Base-by-base conservation (phyloP, 1,140 invertebrate genomes). In the Lucilia sericata region DNA sequence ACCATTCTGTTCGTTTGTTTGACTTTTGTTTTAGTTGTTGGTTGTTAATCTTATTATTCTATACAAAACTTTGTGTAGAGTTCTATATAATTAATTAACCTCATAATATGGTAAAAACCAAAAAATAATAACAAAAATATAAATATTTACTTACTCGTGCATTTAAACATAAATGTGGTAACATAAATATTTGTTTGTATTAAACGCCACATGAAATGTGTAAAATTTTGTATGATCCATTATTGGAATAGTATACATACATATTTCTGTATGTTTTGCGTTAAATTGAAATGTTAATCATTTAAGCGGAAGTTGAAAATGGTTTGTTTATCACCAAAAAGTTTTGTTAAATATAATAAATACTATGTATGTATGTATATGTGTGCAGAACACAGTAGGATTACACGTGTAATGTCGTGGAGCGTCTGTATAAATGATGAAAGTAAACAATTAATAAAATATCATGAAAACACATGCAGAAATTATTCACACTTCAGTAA, bases 281-380 rank as follows among this genome's bases (percentile, higher is more conserved):
- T 55, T 55, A 21, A 70, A 70, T 25, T 70, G 65, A 70, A 70
- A 70, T 70, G 65, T 70, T 70, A 70, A 70, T 70, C 65, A 70
- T 70, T 70, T 25, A 70, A 70, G 65, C 65, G 65, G n/a, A 70
- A 70, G 65, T 70, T 70, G 7, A 25, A 21, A 70, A 21, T 70
- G 65, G 65, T 21, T 60, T 17, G 55, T 60, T 70, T 70, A 70
- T 70, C n/a, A 19, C 4, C n/a, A 5, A 21, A 25, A 70, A 21
- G 19, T n/a, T 60, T 60, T 60, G 13, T 8, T 10, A 55, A 70
- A 70, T 21, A 19, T 8, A 21, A n/a, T 0, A 70, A 70, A 70
- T 21, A 70, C 19, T 55, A 51, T 12, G 10, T 12, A 51, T 13
- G n/a, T 13, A 2, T 51, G 3, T 8, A 12, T 55, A 17, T 55